Conservation (phyloP, 2,888 invertebrate genomes). For the Eupeodes luniger region DNA sequence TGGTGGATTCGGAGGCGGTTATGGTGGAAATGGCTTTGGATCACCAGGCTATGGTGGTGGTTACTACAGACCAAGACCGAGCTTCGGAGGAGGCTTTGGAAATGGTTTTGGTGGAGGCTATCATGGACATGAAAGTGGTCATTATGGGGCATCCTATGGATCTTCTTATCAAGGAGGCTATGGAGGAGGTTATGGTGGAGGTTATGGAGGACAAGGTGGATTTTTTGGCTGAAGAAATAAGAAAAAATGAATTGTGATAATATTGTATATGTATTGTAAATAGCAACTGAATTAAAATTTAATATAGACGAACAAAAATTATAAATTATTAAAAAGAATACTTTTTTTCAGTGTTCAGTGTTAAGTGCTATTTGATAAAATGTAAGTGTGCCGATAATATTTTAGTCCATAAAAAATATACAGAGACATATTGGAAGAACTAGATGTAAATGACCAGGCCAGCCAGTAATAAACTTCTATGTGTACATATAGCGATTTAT, state of each 20-base stretch:
- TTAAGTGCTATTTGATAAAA: too few species aligned
- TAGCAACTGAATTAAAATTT: background rate
- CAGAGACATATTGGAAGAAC: too few species aligned
- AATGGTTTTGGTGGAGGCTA: constrained; percentile 60
- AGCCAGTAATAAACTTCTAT: too few species aligned
- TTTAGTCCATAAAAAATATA: too few species aligned
- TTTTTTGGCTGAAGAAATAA: constrained; percentile 6
- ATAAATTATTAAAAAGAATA: too few species aligned
- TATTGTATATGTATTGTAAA: background rate
- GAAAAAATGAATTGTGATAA: background rate
- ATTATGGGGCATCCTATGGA: constrained; percentile 33
- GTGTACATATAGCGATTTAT: too few species aligned
- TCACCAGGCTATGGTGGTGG: constrained; percentile 43
- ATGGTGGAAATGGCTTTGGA: constrained; percentile 36
- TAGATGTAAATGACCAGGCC: too few species aligned
- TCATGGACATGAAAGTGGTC: constrained; percentile 31
- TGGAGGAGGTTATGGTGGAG: constrained; percentile 42
- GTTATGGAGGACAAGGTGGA: constrained; percentile 49
- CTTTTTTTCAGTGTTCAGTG: too few species aligned
- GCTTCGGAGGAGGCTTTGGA: constrained; percentile 44
- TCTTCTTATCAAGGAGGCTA: background rate
- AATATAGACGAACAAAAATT: background rate
- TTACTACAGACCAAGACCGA: constrained; percentile 54
- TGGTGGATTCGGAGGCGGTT: constrained; percentile 52
- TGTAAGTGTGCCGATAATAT: too few species aligned